These are phyloP conservation scores for Drosophila robusta DNA, from an alignment of 2,888 invertebrate genomes.

Conservation along the genomic window DNA sequence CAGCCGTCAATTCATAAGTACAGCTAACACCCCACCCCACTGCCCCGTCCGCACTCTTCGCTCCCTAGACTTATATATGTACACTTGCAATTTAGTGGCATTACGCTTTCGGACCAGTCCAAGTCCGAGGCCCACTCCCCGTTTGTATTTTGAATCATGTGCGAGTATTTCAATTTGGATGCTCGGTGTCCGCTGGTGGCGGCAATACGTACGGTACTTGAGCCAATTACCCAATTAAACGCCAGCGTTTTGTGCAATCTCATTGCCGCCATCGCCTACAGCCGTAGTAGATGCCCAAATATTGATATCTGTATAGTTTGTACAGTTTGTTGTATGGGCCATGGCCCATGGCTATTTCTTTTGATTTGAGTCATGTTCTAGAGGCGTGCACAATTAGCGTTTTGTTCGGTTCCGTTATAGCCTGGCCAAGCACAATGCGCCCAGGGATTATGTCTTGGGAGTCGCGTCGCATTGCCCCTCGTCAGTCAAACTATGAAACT, in stretches of 20 bases:
- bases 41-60: background rate
- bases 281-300: slow-evolving; percentile 68
- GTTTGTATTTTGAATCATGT: slow-evolving; percentile 55
- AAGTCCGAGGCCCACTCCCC: slow-evolving; percentile 20
- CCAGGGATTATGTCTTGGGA: slow-evolving; percentile 69
- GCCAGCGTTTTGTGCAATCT: slow-evolving; percentile 77
- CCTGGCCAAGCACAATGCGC: slow-evolving; percentile 58
- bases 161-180: slow-evolving; percentile 73
- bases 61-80: slow-evolving; percentile 1
- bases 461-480: slow-evolving; percentile 10
- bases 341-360: slow-evolving; percentile 60
- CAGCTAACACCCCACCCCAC: slow-evolving; percentile 22
- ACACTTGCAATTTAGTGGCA: slow-evolving; percentile 73
- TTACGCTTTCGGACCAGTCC: slow-evolving; percentile 31
- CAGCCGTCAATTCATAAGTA: slow-evolving; percentile 60
- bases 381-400: slow-evolving; percentile 80
- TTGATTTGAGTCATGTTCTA: slow-evolving; percentile 79
- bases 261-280: slow-evolving; percentile 63
- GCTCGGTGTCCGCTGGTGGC: slow-evolving; percentile 35
- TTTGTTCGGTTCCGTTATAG: slow-evolving; percentile 74
- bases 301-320: slow-evolving; percentile 67
- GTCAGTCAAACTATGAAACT: slow-evolving; percentile 62
- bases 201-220: slow-evolving; percentile 77
- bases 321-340: slow-evolving; percentile 25
- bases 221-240: slow-evolving; percentile 81